These are phyloP conservation scores for Pseudococcus longispinus DNA, from an alignment of 2,888 invertebrate genomes.

Conservation along the genomic window DNA sequence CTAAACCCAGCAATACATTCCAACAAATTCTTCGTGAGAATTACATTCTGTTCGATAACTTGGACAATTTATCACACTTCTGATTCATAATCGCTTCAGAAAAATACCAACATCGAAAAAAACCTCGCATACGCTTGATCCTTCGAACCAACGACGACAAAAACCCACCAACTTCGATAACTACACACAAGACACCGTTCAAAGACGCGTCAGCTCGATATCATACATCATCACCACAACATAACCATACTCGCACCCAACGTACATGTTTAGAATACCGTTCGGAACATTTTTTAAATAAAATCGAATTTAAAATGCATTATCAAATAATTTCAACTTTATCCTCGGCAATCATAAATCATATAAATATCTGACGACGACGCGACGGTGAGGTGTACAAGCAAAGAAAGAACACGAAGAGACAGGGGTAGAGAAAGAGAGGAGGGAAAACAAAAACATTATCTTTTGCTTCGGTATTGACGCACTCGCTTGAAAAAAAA, in stretches of 20 bases:
- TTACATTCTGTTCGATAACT: background rate
- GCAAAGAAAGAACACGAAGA: background rate
- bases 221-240: constrained; percentile 4
- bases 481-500: constrained; percentile 19
- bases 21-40: background rate
- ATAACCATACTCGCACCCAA: background rate
- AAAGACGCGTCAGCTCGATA: background rate
- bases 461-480: constrained; percentile 26
- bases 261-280: background rate
- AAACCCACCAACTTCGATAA: background rate
- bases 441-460: background rate
- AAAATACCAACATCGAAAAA: background rate
- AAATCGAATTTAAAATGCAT: constrained; percentile 42
- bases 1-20: too few relatives aligned
- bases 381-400: background rate
- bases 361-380: constrained; percentile 28
- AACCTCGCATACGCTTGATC: background rate
- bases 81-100: background rate
- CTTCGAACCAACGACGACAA: background rate
- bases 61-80: background rate
- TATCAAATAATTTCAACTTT: constrained; percentile 52
- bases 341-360: constrained; percentile 48
- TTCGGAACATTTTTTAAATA: constrained; percentile 4
- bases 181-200: background rate
- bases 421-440: background rate